phyloP scores from a whole-genome alignment of 2,888 invertebrate species.

The Liposcelis brunnea region DNA sequence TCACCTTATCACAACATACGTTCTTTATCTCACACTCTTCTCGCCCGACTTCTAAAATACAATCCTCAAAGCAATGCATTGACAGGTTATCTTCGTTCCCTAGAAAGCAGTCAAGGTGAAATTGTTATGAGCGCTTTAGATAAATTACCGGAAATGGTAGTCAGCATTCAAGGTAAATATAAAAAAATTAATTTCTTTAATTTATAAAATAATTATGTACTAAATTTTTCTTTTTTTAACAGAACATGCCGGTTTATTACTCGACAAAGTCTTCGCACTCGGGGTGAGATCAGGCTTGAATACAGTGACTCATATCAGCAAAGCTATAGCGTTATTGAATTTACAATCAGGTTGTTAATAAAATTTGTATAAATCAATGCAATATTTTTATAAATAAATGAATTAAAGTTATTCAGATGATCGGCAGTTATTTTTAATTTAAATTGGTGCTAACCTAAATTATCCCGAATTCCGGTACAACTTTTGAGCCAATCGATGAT shows the following conservation, averaged over 20 bases:
- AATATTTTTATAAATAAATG: conserved; percentile 18
- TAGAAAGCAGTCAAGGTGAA: conserved; percentile 63
- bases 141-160: conserved; percentile 62
- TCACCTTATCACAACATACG: conserved; percentile 41
- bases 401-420: too few relatives aligned
- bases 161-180: conserved; percentile 49
- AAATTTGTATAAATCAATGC: conserved; percentile 1
- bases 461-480: too few relatives aligned
- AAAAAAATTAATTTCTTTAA: conserved; percentile 9
- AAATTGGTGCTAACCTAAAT: too few relatives aligned
- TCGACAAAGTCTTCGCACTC: conserved; percentile 65
- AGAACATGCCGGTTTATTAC: conserved; percentile 64
- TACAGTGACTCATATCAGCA: conserved; percentile 55
- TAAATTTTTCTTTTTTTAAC: neutral
- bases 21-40: conserved; percentile 48
- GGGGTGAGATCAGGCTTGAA: conserved; percentile 64
- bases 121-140: conserved; percentile 63
- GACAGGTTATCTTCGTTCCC: conserved; percentile 49
- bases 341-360: conserved; percentile 61
- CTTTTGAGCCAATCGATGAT: too few relatives aligned
- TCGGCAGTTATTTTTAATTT: too few relatives aligned
- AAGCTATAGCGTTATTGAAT: conserved; percentile 64
- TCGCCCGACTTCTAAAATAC: conserved; percentile 52
- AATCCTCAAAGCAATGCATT: conserved; percentile 30
- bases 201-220: conserved; percentile 10